Conservation (phyloP, 2,113 vertebrate genomes). For the Microcebus lehilahytsara region DNA sequence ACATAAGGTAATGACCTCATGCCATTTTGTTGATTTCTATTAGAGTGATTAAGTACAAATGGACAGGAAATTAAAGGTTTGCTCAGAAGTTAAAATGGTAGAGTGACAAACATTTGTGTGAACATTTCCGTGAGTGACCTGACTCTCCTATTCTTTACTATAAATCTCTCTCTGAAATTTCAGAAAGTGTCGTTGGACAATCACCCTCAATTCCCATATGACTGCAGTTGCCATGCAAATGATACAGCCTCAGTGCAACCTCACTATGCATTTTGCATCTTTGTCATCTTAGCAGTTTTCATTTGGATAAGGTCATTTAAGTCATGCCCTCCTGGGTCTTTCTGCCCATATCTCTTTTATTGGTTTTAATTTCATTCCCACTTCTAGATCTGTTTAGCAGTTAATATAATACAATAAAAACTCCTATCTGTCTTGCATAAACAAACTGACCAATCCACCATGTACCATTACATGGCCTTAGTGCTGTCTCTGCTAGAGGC, state of each 20-base stretch:
- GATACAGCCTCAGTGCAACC: not conserved
- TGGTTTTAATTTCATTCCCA: not conserved
- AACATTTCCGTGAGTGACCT: not conserved
- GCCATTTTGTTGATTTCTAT: slow-evolving; percentile 22
- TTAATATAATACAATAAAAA: slow-evolving; percentile 22
- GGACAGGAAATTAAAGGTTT: slow-evolving; percentile 12
- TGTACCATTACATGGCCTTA: not conserved
- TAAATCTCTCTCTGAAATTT: slow-evolving; percentile 1
- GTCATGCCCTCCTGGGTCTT: not conserved
- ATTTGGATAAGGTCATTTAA: not conserved
- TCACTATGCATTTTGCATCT: not conserved
- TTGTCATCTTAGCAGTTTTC: not conserved
- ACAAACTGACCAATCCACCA: not conserved
- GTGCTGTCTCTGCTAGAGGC: not conserved
- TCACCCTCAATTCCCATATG: not conserved
- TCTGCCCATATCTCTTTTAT: not conserved
- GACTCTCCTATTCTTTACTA: not conserved
- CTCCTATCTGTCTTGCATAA: not conserved
- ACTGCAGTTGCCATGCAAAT: not conserved
- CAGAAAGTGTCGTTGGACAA: not conserved
- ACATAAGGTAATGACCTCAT: slow-evolving; percentile 19
- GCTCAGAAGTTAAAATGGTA: slow-evolving; percentile 22
- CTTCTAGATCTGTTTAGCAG: slow-evolving; percentile 27
- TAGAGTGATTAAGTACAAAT: not conserved
- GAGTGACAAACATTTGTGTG: not conserved